A percentile compares a stretch with the other conserved stretches of the same genome.
Conservation (phyloP, 2,113 vertebrate genomes). For the Syngnathus typhle region DNA sequence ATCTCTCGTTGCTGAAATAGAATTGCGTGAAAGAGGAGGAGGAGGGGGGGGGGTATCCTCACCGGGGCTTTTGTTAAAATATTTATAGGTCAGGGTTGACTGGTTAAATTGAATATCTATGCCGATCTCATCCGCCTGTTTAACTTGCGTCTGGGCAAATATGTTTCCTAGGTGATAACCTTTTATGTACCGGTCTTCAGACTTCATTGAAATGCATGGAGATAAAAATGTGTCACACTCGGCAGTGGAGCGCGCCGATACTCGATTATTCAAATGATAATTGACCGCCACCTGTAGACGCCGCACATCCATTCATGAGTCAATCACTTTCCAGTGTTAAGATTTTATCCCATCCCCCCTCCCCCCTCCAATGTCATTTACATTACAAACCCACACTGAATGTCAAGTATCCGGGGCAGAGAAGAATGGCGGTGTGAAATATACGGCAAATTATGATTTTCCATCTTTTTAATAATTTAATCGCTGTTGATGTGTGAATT, state of each 20-base stretch:
- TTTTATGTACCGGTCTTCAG: constrained; percentile 96
- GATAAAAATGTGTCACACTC: constrained; percentile 99
- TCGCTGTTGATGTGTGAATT: constrained; percentile 72
- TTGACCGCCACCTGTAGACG: constrained; percentile 98
- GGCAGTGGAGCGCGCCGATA: constrained; percentile 78
- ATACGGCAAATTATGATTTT: constrained; percentile 85
- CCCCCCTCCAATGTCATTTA: constrained; percentile 83
- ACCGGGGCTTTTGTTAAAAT: constrained; percentile 98
- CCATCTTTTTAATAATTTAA: constrained; percentile 83
- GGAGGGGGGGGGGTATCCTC: constrained; percentile 76
- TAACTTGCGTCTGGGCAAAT: constrained; percentile 99
- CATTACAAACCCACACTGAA: constrained; percentile 97
- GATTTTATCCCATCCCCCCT: constrained; percentile 66
- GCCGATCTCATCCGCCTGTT: constrained; percentile 99
- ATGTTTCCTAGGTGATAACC: constrained; percentile 99
- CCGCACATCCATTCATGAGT: constrained; percentile 85
- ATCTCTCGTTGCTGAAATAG: constrained; percentile 89
- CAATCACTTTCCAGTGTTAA: constrained; percentile 97
- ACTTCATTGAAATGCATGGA: constrained; percentile 99
- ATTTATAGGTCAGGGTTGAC: constrained; percentile 99
- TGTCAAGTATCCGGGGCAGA: constrained; percentile 85
- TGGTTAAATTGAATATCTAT: constrained; percentile 99
- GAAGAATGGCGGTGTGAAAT: constrained; percentile 80
- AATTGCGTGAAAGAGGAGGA: constrained; percentile 90
- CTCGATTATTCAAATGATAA: constrained; percentile 99